phyloP scores from a whole-genome alignment of 2,113 vertebrate genomes.

The Calyptommatus sinebrachiatus region DNA sequence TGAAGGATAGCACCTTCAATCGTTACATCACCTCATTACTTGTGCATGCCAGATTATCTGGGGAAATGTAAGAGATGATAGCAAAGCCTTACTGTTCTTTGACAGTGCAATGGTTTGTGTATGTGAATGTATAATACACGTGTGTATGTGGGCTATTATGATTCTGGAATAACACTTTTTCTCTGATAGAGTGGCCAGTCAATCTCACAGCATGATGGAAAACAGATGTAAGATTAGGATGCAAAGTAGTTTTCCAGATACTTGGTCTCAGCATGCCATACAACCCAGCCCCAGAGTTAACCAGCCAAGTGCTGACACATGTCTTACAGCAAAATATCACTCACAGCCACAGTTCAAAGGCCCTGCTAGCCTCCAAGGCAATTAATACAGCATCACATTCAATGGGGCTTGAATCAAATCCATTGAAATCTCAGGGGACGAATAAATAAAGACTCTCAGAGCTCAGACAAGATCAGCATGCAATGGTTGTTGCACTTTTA shows the following conservation, averaged over 20 bases:
- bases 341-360: conserved; percentile 84
- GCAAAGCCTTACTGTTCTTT: conserved; percentile 70
- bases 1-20: conserved; percentile 47
- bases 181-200: conserved; percentile 72
- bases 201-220: conserved; percentile 75
- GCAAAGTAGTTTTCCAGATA: conserved; percentile 81
- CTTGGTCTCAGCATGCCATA: conserved; percentile 76
- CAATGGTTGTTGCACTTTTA: conserved; percentile 62
- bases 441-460: conserved; percentile 70
- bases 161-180: conserved; percentile 62
- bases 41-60: conserved; percentile 60
- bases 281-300: conserved; percentile 72
- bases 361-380: conserved; percentile 81
- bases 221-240: conserved; percentile 83
- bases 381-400: conserved; percentile 82
- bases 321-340: conserved; percentile 81
- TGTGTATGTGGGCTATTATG: conserved; percentile 58
- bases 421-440: conserved; percentile 72
- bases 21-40: conserved; percentile 42
- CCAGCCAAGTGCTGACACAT: conserved; percentile 81
- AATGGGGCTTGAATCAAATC: conserved; percentile 82
- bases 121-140: background rate
- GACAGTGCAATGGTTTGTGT: conserved; percentile 59
- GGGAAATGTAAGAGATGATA: conserved; percentile 54
- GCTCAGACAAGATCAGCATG: conserved; percentile 67